A percentile compares a stretch with the other conserved stretches of the same genome.
These are phyloP conservation scores for Cossypha caffra DNA, from an alignment of 2,797 vertebrate species.

Conservation along the genomic window DNA sequence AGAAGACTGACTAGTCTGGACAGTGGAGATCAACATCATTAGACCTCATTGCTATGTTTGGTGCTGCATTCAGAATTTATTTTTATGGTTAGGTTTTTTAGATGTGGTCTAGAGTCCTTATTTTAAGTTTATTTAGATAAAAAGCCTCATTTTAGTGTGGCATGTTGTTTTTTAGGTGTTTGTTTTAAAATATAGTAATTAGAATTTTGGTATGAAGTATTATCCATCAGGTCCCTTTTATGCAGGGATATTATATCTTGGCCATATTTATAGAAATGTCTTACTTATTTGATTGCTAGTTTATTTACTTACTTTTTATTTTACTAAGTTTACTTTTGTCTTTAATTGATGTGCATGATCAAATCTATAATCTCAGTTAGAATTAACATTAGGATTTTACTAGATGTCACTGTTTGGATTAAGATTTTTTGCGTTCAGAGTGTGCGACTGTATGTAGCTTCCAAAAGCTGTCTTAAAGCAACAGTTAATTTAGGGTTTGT, in stretches of 20 bases:
- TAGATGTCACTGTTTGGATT: not conserved
- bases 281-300: not conserved
- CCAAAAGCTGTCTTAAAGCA: conserved; percentile 7
- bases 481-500: not conserved
- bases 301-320: not conserved
- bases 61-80: not conserved
- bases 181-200: not conserved
- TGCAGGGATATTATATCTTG: not conserved
- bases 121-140: not conserved
- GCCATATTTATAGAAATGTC: not conserved
- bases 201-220: not conserved
- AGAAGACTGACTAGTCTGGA: not conserved
- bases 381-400: not conserved
- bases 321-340: no score
- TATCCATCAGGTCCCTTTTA: not conserved
- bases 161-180: not conserved
- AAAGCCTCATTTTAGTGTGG: not conserved
- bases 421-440: not conserved
- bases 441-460: not conserved
- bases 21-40: not conserved
- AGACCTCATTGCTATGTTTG: not conserved
- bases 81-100: not conserved
- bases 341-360: not conserved
- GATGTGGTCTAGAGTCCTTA: not conserved
- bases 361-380: not conserved